Conservation (phyloP, 1,140 invertebrate species). For the Dreissena rostriformis region DNA sequence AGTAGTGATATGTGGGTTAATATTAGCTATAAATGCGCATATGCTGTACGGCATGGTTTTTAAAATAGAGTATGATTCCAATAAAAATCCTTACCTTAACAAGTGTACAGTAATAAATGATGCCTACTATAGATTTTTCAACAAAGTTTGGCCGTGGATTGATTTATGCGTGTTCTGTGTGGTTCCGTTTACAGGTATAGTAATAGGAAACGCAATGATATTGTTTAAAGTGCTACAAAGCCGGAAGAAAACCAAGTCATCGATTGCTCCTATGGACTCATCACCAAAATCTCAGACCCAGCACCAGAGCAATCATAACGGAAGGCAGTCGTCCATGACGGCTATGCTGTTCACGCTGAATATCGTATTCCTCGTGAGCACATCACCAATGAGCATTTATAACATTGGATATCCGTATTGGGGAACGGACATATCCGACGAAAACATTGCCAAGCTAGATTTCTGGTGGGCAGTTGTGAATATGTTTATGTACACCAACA, state of each 20-base stretch:
- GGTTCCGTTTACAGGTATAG: constrained; percentile 32
- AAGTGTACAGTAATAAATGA: constrained; percentile 28
- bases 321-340: constrained; percentile 64
- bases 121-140: constrained; percentile 26
- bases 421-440: not conserved
- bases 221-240: constrained; percentile 49
- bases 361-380: constrained; percentile 61
- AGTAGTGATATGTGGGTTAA: constrained; percentile 30
- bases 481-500: constrained; percentile 70
- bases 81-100: not conserved
- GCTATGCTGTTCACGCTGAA: constrained; percentile 60
- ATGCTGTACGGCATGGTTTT: constrained; percentile 59
- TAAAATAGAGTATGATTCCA: not conserved
- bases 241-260: constrained; percentile 22
- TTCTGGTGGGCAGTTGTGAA: constrained; percentile 58
- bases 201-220: constrained; percentile 39
- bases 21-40: constrained; percentile 63
- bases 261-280: not conserved
- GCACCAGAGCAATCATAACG: not conserved
- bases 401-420: constrained; percentile 58
- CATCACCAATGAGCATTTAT: constrained; percentile 63
- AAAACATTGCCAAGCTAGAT: constrained; percentile 6
- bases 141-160: constrained; percentile 47
- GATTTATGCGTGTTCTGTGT: constrained; percentile 46
- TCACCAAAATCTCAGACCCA: not conserved